Percentiles rank a stretch among this genome's conserved stretches.
Conservation (phyloP, 2,797 vertebrate species). For the Arvicola amphibius region DNA sequence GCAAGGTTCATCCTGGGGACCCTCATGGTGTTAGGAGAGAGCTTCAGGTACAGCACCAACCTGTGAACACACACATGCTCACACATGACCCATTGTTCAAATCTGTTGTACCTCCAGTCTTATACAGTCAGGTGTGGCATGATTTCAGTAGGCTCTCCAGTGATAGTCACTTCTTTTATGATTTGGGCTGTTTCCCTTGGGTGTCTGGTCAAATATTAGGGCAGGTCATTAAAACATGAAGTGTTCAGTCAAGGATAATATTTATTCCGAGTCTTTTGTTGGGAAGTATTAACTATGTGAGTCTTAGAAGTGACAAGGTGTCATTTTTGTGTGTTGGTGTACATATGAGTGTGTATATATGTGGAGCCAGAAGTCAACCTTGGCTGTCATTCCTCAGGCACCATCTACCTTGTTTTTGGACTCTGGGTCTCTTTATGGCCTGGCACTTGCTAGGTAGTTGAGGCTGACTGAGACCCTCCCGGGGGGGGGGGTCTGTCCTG, state of each 20-base stretch:
- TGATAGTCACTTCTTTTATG: constrained; percentile 4
- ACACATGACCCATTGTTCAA: constrained; percentile 2
- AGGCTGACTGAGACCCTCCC: neutral
- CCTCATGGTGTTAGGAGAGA: neutral
- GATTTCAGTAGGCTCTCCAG: constrained; percentile 17
- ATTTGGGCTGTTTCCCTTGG: constrained; percentile 38
- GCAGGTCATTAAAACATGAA: neutral
- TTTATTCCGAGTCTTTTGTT: constrained; percentile 19
- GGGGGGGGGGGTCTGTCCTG: too few species aligned
- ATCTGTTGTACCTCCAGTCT: neutral
- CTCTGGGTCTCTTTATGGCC: neutral
- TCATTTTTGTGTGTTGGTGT: neutral
- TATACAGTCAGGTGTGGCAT: neutral
- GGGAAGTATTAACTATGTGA: neutral
- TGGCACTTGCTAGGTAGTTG: neutral
- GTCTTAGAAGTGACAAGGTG: neutral
- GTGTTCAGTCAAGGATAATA: neutral
- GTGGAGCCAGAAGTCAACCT: neutral
- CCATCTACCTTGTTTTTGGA: neutral
- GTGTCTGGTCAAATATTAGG: neutral
- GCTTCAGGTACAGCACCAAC: neutral
- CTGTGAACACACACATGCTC: neutral
- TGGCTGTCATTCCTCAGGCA: neutral
- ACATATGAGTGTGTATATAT: neutral
- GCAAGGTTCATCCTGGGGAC: neutral